Evolutionary conservation across 2,113 vertebrate genomes (phyloP).

Genomic region (Tragelaphus imberbis): DNA sequence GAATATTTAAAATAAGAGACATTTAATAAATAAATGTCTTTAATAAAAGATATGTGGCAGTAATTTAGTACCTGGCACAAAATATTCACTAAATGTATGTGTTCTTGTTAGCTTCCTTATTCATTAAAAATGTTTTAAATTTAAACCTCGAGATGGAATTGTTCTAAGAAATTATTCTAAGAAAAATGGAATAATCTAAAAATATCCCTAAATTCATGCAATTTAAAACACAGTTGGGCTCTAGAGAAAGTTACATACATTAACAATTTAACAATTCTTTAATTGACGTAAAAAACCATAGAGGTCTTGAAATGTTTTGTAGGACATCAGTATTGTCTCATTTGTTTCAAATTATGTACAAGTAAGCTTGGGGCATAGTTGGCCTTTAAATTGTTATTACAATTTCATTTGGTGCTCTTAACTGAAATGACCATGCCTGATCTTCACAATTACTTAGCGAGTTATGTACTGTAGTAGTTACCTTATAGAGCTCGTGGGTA

Average conservation of each 20-base stretch:
- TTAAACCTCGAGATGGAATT: neutral
- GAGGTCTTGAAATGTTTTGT: neutral
- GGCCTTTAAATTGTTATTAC: neutral
- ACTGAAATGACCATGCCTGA: neutral
- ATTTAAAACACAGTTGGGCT: neutral
- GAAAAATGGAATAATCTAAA: constrained; percentile 28
- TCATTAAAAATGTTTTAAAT: constrained; percentile 11
- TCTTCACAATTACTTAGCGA: neutral
- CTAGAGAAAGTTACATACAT: neutral
- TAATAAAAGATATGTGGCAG: neutral
- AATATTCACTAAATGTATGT: neutral
- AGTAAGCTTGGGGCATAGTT: constrained; percentile 12
- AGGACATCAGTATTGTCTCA: neutral
- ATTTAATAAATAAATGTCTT: neutral
- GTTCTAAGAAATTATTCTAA: neutral
- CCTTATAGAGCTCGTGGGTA: neutral
- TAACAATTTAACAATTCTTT: neutral
- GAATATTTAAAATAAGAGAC: constrained; percentile 3
- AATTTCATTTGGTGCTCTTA: neutral
- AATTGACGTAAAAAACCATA: neutral
- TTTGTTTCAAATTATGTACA: neutral
- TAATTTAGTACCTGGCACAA: neutral
- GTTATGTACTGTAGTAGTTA: neutral
- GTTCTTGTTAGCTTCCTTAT: neutral
- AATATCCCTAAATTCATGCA: neutral